These are phyloP conservation scores for Triplophysa siluroides DNA, from an alignment of 2,113 vertebrate genomes.

Conservation along the genomic window DNA sequence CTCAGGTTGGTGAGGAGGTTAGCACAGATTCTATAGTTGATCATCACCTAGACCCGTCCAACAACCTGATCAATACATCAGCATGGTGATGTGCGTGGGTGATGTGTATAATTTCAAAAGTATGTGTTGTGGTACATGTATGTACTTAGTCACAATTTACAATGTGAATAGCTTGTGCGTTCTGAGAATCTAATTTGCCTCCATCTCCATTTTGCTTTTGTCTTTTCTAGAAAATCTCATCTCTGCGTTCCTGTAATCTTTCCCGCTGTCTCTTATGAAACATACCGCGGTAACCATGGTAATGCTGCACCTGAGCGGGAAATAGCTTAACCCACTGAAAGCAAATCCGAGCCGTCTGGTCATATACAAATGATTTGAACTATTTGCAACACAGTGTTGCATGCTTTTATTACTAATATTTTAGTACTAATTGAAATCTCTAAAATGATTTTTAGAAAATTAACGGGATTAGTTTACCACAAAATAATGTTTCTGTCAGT, in stretches of 20 bases:
- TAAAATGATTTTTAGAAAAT: no score
- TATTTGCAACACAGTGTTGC: not conserved
- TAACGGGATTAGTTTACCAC: no score
- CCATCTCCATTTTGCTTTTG: conserved; percentile 21
- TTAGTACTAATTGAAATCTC: not conserved
- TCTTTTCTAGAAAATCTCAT: conserved; percentile 14
- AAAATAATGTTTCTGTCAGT: no score
- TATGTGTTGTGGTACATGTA: not conserved
- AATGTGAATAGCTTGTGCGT: not conserved
- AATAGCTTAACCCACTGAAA: conserved; percentile 27
- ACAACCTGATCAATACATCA: not conserved
- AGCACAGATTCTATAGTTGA: conserved; percentile 32
- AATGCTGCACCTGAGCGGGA: conserved; percentile 44
- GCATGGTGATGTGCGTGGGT: not conserved
- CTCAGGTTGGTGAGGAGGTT: not conserved
- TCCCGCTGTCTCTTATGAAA: conserved; percentile 40
- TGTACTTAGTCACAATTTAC: not conserved
- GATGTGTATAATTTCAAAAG: not conserved
- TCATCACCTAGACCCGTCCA: conserved; percentile 8
- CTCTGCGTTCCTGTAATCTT: conserved; percentile 42
- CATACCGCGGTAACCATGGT: conserved; percentile 42
- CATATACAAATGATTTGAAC: not conserved
- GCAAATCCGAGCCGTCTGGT: conserved; percentile 26
- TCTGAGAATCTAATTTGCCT: conserved; percentile 19
- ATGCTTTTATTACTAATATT: not conserved